Base-by-base conservation (phyloP, 2,888 invertebrate genomes). In the Papilio gigon region DNA sequence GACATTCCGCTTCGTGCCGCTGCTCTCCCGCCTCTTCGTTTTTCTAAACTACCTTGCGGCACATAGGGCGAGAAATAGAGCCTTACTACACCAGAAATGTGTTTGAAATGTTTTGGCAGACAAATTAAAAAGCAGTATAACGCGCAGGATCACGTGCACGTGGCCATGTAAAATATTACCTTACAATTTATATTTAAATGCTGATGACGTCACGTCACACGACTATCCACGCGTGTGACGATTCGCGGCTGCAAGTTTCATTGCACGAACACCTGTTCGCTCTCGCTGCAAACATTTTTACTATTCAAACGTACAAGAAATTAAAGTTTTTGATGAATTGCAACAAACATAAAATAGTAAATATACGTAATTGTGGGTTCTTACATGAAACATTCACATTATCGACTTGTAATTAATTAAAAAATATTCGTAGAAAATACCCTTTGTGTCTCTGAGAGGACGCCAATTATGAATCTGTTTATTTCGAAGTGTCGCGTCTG, bases 401-500 rank as follows among this genome's bases (percentile, higher is more conserved):
- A n/a, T n/a, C n/a, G n/a, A n/a, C n/a, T n/a, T n/a, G n/a, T n/a
- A n/a, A n/a, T n/a, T n/a, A n/a, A n/a, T n/a, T n/a, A n/a, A n/a
- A n/a, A n/a, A n/a, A n/a, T n/a, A n/a, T n/a, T n/a, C n/a, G n/a
- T n/a, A n/a, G n/a, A n/a, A n/a, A n/a, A n/a, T n/a, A n/a, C n/a
- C n/a, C 14, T 14, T n/a, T 9, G 25, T 56, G 53, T 14, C 64
- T 64, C 64, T 22, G 2, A 64, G 64, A 64, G 50, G 64, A 40
- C 53, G 17, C 5, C 6, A 17, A 27, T 35, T 25, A 22, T 50
- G 17, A 11, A 17, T 27, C 9, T 42, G 22, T 30, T 25, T 65
- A 25, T 27, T 60, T 56, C 20, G 37, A 27, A 33, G 37, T 78
- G 80, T 80, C 79, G 50, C 73, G 67, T 81, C 80, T 84, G 68